These are phyloP conservation scores for Busseola fusca DNA, from an alignment of 2,888 invertebrate species.

Conservation along the genomic window DNA sequence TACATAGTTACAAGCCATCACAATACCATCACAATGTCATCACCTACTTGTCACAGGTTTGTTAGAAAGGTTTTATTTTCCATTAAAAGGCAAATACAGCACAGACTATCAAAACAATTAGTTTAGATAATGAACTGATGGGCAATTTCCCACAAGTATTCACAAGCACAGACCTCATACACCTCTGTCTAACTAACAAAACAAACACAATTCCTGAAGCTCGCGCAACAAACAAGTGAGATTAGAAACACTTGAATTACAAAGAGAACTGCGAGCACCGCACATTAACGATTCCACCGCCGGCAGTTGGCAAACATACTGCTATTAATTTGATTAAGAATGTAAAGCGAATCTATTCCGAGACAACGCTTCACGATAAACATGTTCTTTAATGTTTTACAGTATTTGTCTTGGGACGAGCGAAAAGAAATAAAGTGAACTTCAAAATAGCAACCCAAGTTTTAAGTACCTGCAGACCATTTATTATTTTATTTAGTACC, in stretches of 20 bases:
- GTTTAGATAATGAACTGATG: neutral
- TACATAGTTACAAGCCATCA: too few relatives aligned
- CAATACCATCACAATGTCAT: too few relatives aligned
- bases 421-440: neutral
- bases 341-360: slow-evolving; percentile 50
- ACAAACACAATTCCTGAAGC: slow-evolving; percentile 21
- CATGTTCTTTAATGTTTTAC: slow-evolving; percentile 5
- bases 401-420: slow-evolving; percentile 4
- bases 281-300: slow-evolving; percentile 50
- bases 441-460: neutral
- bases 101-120: neutral
- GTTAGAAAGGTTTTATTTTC: too few relatives aligned
- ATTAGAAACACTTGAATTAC: slow-evolving; percentile 50
- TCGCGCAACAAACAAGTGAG: slow-evolving; percentile 36
- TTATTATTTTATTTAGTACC: too few relatives aligned
- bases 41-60: neutral
- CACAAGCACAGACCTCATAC: neutral
- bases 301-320: slow-evolving; percentile 38
- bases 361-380: slow-evolving; percentile 35
- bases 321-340: slow-evolving; percentile 56
- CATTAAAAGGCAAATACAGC: neutral
- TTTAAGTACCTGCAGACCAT: too few relatives aligned
- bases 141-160: neutral
- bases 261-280: slow-evolving; percentile 31
- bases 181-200: slow-evolving; percentile 3